These are phyloP conservation scores for Ranitomeya imitator DNA, from an alignment of 2,113 vertebrate genomes.

Conservation along the genomic window DNA sequence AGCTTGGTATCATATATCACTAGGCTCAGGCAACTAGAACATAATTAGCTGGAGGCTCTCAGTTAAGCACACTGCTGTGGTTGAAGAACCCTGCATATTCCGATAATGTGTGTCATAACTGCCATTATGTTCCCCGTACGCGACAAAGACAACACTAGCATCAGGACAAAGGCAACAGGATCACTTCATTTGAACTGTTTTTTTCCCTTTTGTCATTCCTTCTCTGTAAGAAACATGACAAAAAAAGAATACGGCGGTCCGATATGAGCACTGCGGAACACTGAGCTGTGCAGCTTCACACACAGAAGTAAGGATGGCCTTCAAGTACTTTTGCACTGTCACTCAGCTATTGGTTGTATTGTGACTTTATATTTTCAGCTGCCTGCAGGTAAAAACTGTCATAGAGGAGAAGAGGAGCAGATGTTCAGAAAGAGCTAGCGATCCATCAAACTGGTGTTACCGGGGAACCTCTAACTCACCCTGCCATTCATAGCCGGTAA, in stretches of 20 bases:
- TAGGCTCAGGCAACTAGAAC: constrained; percentile 45
- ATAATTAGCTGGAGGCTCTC: constrained; percentile 54
- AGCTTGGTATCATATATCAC: constrained; percentile 44
- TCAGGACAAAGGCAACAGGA: background rate
- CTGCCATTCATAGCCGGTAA: background rate
- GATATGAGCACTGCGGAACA: background rate
- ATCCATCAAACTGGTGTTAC: constrained; percentile 2
- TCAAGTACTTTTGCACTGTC: constrained; percentile 12
- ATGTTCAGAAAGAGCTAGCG: background rate
- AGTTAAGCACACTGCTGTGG: constrained; percentile 43
- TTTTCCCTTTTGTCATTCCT: background rate
- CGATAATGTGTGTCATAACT: constrained; percentile 28
- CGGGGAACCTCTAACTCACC: background rate
- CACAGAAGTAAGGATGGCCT: background rate
- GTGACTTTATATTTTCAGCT: constrained; percentile 17
- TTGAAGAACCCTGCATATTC: constrained; percentile 49
- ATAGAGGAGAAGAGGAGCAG: background rate
- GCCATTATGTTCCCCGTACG: background rate
- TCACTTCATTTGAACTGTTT: background rate
- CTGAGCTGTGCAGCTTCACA: background rate
- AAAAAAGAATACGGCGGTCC: background rate
- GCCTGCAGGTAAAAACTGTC: constrained; percentile 18
- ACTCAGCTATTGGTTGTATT: constrained; percentile 11
- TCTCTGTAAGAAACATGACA: background rate
- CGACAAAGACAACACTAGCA: background rate